Evolutionary conservation across 1,140 invertebrate species (phyloP), one percentile per base, ranked within the genome.

Genomic region (Rhopalosiphum maidis): DNA sequence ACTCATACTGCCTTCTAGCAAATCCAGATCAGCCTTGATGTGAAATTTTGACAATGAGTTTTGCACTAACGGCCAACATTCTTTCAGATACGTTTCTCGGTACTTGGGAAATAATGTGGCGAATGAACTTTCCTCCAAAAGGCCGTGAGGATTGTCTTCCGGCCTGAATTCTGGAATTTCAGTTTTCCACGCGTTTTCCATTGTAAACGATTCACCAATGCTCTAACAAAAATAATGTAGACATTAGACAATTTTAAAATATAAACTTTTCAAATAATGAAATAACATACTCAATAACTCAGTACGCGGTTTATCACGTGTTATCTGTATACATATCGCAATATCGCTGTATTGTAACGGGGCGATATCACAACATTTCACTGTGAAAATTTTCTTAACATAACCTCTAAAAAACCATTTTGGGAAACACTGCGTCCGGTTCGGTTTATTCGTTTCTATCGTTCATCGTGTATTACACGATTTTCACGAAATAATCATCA

Each of bases 41-140:
- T 96, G 96, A 95, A 98, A 96, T 94, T 97, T 97, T 30, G 95
- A 96, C 41, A 99, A 95, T 11, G 97, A 96, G 95, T 99, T 99
- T 95, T 99, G 96, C 0, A 99, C 97, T 9, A 99, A 95, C 0
- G 99, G 98, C 99, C 99, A 99, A 94, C 98, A 98, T 96, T 99
- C 98, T 95, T 97, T 97, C 30, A 99, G 95, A 95, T 99, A 99
- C 94, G 98, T 97, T 96, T 99, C 99, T 93, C 99, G 96, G 95
- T 99, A 99, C 95, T 98, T 97, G 95, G 96, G 99, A 95, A 98
- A 98, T 43, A 98, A 94, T 4, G 97, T 97, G 0, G 97, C 97
- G 95, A 98, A 98, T 1, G 97, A 97, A 94, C 97, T 98, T 95
- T 98, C 97, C 94, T 96, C 96, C 0, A 97, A 94, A 25, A 98